Conservation (phyloP, 2,113 vertebrate genomes). For the Penelope pileata region DNA sequence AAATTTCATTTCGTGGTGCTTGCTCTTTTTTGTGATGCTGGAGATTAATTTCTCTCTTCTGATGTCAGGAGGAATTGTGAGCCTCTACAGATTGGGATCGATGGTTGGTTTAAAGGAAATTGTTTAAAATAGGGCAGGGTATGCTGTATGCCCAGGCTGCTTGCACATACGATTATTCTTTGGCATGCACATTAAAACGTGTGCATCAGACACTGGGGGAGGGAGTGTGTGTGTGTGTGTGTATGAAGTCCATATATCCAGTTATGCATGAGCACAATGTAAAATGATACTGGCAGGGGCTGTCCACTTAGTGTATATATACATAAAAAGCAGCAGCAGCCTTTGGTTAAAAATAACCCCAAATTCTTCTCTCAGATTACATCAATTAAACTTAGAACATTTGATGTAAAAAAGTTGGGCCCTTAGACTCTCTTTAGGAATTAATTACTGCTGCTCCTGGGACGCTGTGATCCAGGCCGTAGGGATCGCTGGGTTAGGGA, state of each 20-base stretch:
- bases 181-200: neutral
- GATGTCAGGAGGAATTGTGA: neutral
- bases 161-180: neutral
- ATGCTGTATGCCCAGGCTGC: neutral
- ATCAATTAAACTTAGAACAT: constrained; percentile 53
- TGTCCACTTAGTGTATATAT: constrained; percentile 47
- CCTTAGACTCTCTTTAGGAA: neutral
- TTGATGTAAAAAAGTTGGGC: constrained; percentile 11
- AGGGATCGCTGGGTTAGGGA: neutral
- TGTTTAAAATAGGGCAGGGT: neutral
- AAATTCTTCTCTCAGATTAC: constrained; percentile 58
- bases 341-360: constrained; percentile 41
- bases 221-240: neutral
- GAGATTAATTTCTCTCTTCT: constrained; percentile 22
- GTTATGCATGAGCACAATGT: neutral
- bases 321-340: constrained; percentile 63
- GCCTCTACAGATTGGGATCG: neutral
- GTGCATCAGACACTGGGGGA: neutral
- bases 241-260: neutral
- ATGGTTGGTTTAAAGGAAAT: neutral
- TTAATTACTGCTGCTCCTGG: neutral
- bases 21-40: neutral
- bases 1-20: neutral
- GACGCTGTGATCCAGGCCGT: neutral
- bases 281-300: constrained; percentile 52